Conservation (phyloP, 1,140 invertebrate species). For the Colletes latitarsis region DNA sequence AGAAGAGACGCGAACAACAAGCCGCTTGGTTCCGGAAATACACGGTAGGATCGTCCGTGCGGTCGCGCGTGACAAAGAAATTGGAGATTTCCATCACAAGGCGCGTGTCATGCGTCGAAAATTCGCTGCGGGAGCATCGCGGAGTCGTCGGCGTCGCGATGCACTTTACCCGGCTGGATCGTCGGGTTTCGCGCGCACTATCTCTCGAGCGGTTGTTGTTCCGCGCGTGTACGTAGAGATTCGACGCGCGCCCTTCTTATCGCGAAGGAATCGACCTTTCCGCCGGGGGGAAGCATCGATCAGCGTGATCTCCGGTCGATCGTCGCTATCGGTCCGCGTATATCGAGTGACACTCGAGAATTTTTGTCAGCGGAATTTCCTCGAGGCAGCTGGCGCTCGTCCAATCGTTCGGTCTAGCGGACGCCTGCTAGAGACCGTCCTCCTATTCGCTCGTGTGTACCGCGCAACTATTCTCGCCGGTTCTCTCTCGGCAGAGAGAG, state of each 20-base stretch:
- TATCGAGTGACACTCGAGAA: slow-evolving; percentile 36
- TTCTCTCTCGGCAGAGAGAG: slow-evolving; percentile 13
- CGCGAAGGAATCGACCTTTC: slow-evolving; percentile 5
- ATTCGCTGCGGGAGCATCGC: neutral
- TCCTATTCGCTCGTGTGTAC: slow-evolving; percentile 20
- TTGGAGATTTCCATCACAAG: slow-evolving; percentile 46
- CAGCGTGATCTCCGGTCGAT: too few species aligned
- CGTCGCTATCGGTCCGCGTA: neutral
- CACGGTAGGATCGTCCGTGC: neutral
- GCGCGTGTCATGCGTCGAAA: slow-evolving; percentile 19
- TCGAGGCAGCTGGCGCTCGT: slow-evolving; percentile 34
- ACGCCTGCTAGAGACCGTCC: slow-evolving; percentile 30
- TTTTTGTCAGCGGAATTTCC: slow-evolving; percentile 46
- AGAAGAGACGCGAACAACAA: slow-evolving; percentile 17
- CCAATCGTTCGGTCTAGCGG: slow-evolving; percentile 47
- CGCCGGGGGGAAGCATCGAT: neutral
- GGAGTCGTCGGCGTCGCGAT: neutral
- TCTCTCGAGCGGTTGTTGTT: neutral
- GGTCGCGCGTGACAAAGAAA: slow-evolving; percentile 29
- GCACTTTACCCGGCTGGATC: slow-evolving; percentile 14
- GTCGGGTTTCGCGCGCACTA: neutral
- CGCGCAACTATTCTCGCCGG: slow-evolving; percentile 33
- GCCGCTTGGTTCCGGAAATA: slow-evolving; percentile 21
- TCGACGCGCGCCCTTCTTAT: slow-evolving; percentile 31
- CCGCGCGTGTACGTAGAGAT: slow-evolving; percentile 9